phyloP scores from a whole-genome alignment of 2,797 vertebrate species.

The Pseudochirops corinnae region DNA sequence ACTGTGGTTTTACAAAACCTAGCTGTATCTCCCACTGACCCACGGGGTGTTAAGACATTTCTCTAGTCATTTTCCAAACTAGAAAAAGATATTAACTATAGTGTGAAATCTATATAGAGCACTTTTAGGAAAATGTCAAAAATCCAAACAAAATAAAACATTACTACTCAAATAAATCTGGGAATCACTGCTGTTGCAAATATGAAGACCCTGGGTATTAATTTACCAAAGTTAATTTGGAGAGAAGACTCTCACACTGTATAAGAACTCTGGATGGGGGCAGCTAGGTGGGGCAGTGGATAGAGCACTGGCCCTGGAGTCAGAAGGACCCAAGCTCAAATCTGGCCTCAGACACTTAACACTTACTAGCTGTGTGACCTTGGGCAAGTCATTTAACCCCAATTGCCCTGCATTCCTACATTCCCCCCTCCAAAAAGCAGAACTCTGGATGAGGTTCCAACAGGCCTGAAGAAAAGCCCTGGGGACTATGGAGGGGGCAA shows the following conservation, averaged over 20 bases:
- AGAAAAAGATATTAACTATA: background rate
- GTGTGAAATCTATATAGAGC: background rate
- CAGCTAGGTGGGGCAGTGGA: too few species aligned
- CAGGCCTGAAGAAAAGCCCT: background rate
- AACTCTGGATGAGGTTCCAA: background rate
- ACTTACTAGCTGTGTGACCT: too few species aligned
- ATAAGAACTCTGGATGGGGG: background rate
- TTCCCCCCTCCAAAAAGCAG: too few species aligned
- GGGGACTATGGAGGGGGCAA: background rate
- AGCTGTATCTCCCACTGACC: background rate
- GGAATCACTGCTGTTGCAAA: background rate
- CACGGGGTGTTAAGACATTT: background rate
- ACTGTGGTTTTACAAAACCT: background rate
- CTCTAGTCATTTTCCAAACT: background rate
- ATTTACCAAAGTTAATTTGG: background rate
- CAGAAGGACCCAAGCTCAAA: too few species aligned
- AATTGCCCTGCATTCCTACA: too few species aligned
- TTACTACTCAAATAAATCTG: background rate
- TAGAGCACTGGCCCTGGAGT: too few species aligned
- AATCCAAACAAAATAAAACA: background rate
- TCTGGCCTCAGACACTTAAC: too few species aligned
- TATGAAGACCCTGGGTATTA: background rate
- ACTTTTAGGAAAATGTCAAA: background rate
- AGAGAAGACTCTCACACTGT: background rate
- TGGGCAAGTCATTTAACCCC: too few species aligned